Percentiles rank a stretch among this genome's conserved stretches.
Conservation (phyloP, 2,888 invertebrate species). For the Sesia bembeciformis region DNA sequence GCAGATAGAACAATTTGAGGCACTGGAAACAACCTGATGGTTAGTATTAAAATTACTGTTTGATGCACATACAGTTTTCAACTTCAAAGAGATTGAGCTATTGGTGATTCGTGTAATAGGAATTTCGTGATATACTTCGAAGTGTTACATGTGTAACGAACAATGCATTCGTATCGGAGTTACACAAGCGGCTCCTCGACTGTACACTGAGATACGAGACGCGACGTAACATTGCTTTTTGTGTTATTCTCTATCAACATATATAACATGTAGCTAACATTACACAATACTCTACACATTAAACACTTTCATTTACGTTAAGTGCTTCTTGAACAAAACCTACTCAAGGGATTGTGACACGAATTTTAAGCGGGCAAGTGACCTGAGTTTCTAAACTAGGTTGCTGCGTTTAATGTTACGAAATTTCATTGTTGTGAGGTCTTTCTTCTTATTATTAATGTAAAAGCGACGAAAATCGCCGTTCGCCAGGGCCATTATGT, state of each 20-base stretch:
- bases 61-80: not conserved
- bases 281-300: slow-evolving; percentile 38
- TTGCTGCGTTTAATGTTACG: slow-evolving; percentile 11
- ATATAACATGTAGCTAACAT: slow-evolving; percentile 25
- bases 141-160: slow-evolving; percentile 20
- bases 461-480: slow-evolving; percentile 26
- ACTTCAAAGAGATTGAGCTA: slow-evolving; percentile 1
- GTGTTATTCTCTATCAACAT: slow-evolving; percentile 25
- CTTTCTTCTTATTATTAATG: slow-evolving; percentile 10
- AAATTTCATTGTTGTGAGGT: slow-evolving; percentile 11
- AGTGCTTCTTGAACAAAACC: slow-evolving; percentile 35
- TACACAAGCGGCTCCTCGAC: slow-evolving; percentile 25
- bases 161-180: slow-evolving; percentile 28
- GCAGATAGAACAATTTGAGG: too few species aligned
- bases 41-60: too few species aligned
- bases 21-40: too few species aligned
- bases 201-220: slow-evolving; percentile 28
- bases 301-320: slow-evolving; percentile 52
- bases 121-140: slow-evolving; percentile 5
- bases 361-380: slow-evolving; percentile 21
- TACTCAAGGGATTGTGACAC: slow-evolving; percentile 34
- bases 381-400: slow-evolving; percentile 4
- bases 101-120: slow-evolving; percentile 1
- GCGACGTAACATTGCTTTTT: slow-evolving; percentile 34
- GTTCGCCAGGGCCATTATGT: slow-evolving; percentile 42